Base-by-base conservation (phyloP, 2,113 vertebrate species). In the Poeciliopsis turrubarensis region DNA sequence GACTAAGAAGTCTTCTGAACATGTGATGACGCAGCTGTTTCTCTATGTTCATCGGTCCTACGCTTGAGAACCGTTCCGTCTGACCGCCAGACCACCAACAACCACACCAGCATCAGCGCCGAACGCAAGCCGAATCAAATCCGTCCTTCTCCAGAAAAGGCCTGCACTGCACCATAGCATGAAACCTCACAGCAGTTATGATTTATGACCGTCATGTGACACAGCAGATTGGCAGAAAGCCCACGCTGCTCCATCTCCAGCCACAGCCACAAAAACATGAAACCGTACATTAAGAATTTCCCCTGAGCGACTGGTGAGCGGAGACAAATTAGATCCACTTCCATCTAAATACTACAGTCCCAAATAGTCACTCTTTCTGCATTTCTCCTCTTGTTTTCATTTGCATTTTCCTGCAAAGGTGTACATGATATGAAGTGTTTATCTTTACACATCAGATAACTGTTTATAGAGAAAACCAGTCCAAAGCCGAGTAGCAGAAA, bases 201-300 rank as follows among this genome's bases (percentile, higher is more conserved):
- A 93, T 92, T 91, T 89, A 94, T 87, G 75, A 73, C 81, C 85
- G 84, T 86, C 83, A 44, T 61, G 79, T 89, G 91, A 91, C 90
- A 82, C 81, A 7, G 78, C 76, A 80, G 78, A 76, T 81, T 88
- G 87, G 80, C 85, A 78, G 41, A 78, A 67, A 75, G 83, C 76
- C 81, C 25, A 65, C 65, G 27, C 77, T 80, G 90, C 86, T 86
- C 77, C 62, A 22, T 79, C 79, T 83, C 79, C 11, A 47, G 68
- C 79, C 32, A 30, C 1, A 11, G 86, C 91, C 92, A 71, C 89
- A 86, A 75, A 82, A 87, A 88, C 81, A 84, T 73, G 65, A 79
- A 86, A 78, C 57, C 77, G 60, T 44, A 65, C 79, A 74, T 81
- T 79, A 60, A 83, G 77, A 85, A 62, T 73, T 79, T 78, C 79